Base-by-base conservation (phyloP, 2,797 vertebrate genomes). In the Anolis apletophallus region DNA sequence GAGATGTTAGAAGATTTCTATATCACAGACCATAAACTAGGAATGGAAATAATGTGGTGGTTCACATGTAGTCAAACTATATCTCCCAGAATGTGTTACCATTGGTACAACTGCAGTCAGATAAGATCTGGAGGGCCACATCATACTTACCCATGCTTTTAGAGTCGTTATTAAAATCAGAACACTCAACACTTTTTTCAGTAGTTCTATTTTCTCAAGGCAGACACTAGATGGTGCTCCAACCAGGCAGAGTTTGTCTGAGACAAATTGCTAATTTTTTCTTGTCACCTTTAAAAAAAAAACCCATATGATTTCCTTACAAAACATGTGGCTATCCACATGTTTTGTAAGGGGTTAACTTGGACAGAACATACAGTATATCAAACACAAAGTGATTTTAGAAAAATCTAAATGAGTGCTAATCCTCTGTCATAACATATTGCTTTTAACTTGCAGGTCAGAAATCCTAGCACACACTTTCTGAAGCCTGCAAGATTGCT, bases 161-260 rank as follows among this genome's bases (percentile, higher is more conserved):
- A 46, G 46, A 46, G 23, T 46, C 59, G 11, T 73, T 59, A 83
- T 29, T 57, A 29, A 36, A 12, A 13, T 36, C 26, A 36, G 14
- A 21, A 29, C 5, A 46, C 46, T 1, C 46, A 46, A 46, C 46
- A 46, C 46, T 46, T 46, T 46, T 46, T 59, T 59, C 19, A 19
- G 57, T 6, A 59, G 17, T 59, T 59, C 11, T 52, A 21, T 68
- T 36, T 77, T 29, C 36, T 55, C 34, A 50, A 72, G 61, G 40
- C n/a, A 73, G 19, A 72, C 77, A 72, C 77, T 80, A 85, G 84
- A 80, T 85, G 77, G 84, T 73, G 69, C 68, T 80, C 54, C 73
- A 50, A 5, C 13, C 26, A 72, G 76, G 32, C 74, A 36, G 5
- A 54, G 10, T 64, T 10, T 64, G 26, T 64, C 26, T 29, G 26